Conservation (phyloP, 2,797 vertebrate genomes). For the Helostoma temminkii region DNA sequence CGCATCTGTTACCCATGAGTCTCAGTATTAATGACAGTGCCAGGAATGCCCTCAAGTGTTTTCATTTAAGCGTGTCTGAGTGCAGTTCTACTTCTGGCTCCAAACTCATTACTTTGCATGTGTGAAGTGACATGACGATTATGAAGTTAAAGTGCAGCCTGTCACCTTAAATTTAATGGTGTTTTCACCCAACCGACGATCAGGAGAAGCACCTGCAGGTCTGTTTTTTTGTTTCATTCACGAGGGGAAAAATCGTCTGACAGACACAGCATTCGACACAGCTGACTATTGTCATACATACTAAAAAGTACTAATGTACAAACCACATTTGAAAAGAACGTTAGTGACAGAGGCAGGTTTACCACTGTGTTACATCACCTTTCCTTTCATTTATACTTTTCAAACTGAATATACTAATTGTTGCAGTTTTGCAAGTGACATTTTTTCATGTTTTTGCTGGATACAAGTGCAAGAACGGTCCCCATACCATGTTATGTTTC, state of each 20-base stretch:
- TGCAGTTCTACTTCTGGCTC: constrained; percentile 22
- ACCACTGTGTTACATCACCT: no score
- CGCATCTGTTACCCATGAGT: constrained; percentile 72
- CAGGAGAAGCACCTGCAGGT: constrained; percentile 21
- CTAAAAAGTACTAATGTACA: no score
- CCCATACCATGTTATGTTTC: no score
- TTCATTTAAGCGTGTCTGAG: constrained; percentile 57
- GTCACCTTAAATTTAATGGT: constrained; percentile 43
- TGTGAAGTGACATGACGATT: constrained; percentile 61
- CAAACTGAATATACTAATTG: no score
- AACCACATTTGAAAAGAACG: no score
- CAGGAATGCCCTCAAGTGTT: constrained; percentile 67
- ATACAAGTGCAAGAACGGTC: no score
- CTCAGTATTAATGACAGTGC: constrained; percentile 65
- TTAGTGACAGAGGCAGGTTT: no score
- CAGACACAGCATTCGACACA: constrained; percentile 1
- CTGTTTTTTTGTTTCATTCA: constrained; percentile 3
- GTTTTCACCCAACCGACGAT: constrained; percentile 23
- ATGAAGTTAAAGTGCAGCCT: constrained; percentile 44
- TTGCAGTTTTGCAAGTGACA: no score
- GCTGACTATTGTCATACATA: background rate
- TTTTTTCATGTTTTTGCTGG: no score
- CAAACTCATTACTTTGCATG: constrained; percentile 57
- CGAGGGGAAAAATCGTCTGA: constrained; percentile 19
- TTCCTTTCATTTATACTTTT: no score